Base-by-base conservation (phyloP, 2,113 vertebrate genomes). In the Dipodomys spectabilis region DNA sequence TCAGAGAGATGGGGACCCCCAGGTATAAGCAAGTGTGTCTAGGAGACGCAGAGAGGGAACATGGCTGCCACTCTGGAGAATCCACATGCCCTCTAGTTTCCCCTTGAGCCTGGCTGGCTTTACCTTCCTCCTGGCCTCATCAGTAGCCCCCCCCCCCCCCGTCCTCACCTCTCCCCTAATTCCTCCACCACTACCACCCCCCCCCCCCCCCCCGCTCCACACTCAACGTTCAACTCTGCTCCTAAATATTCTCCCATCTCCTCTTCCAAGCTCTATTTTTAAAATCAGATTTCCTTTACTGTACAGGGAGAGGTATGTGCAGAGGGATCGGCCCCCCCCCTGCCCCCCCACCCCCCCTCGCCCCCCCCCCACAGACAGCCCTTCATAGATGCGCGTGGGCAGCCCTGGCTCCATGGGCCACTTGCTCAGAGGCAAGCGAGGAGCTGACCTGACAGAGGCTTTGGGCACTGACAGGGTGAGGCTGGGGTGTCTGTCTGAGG, bases 211-310 rank as follows among this genome's bases (percentile, higher is more conserved):
- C 32, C 53, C 5, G 0, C 28, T 79, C 84, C 89, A 74, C 2
- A 3, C 73, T 84, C 94, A 88, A 80, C 2, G 5, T 65, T 93
- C 95, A 88, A 57, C 95, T 39, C 89, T 25, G 87, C 83, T 71
- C 90, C 89, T 91, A 84, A 93, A 94, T 81, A 87, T 62, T 91
- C n/a, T 91, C 87, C 32, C 94, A 32, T 78, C 93, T 96, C 94
- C 77, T 85, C 95, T 95, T 95, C 94, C 96, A 97, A 85, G 94
- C 95, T 95, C 97, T 96, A 96, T 97, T 96, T 97, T 97, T 96
- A 96, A 97, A 96, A 82, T 94, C 95, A 94, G 92, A 90, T 95
- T 89, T 92, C 90, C 96, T 95, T 94, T 90, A 95, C 94, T 82
- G 95, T 94, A 75, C 89, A 39, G 89, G 78, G 73, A 85, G 77